Conservation (phyloP, 2,113 vertebrate species). For the Zosterops lateralis region DNA sequence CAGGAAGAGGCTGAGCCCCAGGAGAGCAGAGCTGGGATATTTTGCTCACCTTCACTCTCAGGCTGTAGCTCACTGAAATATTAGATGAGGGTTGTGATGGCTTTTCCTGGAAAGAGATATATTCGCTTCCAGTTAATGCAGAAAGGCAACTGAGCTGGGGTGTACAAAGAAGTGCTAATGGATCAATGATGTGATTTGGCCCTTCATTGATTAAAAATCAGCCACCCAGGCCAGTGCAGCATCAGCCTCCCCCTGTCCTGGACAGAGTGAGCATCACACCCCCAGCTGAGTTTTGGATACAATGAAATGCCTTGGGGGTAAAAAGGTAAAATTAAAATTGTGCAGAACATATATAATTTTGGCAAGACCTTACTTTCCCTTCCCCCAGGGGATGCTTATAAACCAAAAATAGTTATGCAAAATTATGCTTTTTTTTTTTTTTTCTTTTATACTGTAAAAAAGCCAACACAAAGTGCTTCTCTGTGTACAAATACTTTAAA, state of each 20-base stretch:
- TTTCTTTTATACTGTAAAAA: background rate
- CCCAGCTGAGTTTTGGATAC: rapidly evolving
- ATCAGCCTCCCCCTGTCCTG: rapidly evolving
- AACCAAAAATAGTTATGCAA: background rate
- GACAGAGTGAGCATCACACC: background rate
- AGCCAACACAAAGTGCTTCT: background rate
- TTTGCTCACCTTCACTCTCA: background rate
- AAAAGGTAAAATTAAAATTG: background rate
- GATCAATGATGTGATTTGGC: rapidly evolving
- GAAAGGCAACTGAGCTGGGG: background rate
- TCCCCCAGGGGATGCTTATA: background rate
- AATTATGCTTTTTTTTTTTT: background rate
- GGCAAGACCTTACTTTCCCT: background rate
- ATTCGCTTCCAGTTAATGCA: background rate
- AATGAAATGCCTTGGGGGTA: background rate
- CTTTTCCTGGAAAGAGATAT: background rate
- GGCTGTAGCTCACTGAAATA: background rate
- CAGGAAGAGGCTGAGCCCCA: background rate
- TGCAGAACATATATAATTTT: background rate
- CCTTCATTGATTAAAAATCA: background rate
- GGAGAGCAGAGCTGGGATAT: background rate
- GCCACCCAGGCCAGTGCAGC: rapidly evolving
- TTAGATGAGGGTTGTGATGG: rapidly evolving
- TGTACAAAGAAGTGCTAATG: rapidly evolving
- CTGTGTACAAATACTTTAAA: background rate